Evolutionary conservation across 2,888 invertebrate species (phyloP).

Genomic region (Campoplex nolae): DNA sequence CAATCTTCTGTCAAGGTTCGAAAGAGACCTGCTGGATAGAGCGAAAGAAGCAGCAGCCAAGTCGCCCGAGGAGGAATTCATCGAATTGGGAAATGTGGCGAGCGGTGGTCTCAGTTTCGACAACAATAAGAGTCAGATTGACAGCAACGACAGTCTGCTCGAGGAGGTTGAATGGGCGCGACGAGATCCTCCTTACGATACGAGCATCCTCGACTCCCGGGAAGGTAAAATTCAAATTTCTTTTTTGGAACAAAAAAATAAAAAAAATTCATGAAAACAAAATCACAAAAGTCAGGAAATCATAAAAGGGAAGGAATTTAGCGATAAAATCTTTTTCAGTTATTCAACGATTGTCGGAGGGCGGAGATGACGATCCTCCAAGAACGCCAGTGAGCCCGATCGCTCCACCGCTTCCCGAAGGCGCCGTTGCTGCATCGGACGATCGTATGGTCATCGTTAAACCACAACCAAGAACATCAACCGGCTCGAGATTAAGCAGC

Average conservation of each 20-base stretch:
- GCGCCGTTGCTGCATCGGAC: slow-evolving; percentile 82
- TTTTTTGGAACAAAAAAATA: not conserved
- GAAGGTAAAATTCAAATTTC: slow-evolving; percentile 54
- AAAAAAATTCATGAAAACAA: not conserved
- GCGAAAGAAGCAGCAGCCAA: slow-evolving; percentile 77
- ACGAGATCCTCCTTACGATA: slow-evolving; percentile 68
- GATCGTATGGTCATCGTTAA: slow-evolving; percentile 86
- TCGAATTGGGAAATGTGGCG: slow-evolving; percentile 72
- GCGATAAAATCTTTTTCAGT: slow-evolving; percentile 61
- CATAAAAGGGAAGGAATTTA: not conserved
- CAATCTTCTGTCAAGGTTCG: slow-evolving; percentile 74
- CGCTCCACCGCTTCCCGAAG: slow-evolving; percentile 80
- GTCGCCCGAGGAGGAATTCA: slow-evolving; percentile 73
- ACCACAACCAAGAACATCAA: slow-evolving; percentile 70
- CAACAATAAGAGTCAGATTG: slow-evolving; percentile 61
- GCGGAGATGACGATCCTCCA: slow-evolving; percentile 77
- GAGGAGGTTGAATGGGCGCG: slow-evolving; percentile 77
- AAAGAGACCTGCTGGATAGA: slow-evolving; percentile 78
- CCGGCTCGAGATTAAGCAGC: slow-evolving; percentile 87
- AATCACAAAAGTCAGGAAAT: not conserved
- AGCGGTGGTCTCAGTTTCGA: slow-evolving; percentile 69
- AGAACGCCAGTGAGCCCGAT: slow-evolving; percentile 76
- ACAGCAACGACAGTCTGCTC: slow-evolving; percentile 69
- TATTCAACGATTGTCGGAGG: slow-evolving; percentile 78
- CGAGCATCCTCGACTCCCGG: slow-evolving; percentile 68